Conservation (phyloP, 2,888 invertebrate genomes). For the Drosophila recens region DNA sequence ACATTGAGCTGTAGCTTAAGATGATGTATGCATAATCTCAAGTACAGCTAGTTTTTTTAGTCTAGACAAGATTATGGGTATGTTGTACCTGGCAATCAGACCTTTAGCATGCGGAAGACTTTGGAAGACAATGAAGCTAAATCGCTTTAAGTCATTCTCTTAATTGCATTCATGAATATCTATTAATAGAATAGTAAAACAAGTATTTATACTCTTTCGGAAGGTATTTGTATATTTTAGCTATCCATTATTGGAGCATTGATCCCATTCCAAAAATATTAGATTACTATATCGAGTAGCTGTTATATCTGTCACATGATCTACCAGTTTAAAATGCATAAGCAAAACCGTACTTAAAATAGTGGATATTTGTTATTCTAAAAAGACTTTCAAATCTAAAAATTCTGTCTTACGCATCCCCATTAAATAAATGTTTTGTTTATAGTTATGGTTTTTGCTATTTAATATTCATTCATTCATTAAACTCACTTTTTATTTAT, state of each 20-base stretch:
- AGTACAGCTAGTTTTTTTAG: constrained; percentile 56
- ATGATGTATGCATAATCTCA: constrained; percentile 62
- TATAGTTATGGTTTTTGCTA: constrained; percentile 7
- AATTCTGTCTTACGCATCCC: background rate
- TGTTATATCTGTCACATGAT: background rate
- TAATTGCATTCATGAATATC: background rate
- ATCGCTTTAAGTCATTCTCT: constrained; percentile 26
- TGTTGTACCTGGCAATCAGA: constrained; percentile 8
- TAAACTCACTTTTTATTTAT: constrained; percentile 23
- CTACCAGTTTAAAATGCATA: too few species aligned
- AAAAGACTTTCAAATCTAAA: constrained; percentile 32
- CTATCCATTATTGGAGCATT: background rate
- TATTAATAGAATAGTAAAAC: background rate
- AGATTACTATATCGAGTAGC: background rate
- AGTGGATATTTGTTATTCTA: background rate
- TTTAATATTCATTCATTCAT: constrained; percentile 2
- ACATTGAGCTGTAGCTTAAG: constrained; percentile 18
- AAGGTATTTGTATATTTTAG: constrained; percentile 1
- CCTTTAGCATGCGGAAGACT: constrained; percentile 41
- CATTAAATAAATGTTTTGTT: constrained; percentile 7
- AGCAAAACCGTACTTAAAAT: background rate
- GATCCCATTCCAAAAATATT: constrained; percentile 1
- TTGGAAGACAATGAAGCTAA: constrained; percentile 18
- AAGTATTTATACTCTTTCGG: background rate
- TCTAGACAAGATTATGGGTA: constrained; percentile 20